Evolutionary conservation across 2,113 vertebrate species (phyloP), one percentile per base, ranked within the genome.

Genomic region (Callipepla squamata): DNA sequence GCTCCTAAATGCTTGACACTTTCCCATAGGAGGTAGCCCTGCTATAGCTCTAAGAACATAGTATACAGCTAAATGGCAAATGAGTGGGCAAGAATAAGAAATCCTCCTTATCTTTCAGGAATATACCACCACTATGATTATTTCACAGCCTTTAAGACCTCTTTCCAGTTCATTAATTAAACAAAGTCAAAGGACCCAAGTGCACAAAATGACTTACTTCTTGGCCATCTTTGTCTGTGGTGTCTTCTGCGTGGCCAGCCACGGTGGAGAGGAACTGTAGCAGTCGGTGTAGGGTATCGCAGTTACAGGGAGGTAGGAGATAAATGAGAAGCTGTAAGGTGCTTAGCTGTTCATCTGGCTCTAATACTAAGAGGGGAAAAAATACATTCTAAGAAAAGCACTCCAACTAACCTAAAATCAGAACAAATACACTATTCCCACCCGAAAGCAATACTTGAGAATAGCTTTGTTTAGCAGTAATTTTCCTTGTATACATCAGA

Each of bases 261-360:
- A 99, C 99, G 7, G 98, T 99, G 93, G 98, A 98, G 94, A 99
- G 98, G 97, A 99, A 98, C 94, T 98, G 98, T 28, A 99, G 98
- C 88, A 99, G 98, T 47, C 98, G 97, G 92, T 99, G 98, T 55
- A 99, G 98, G 11, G 99, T 99, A 97, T 99, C 99, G 42, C 99
- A 99, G 97, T 99, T 99, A 96, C 99, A 99, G 78, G 99, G 98
- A 94, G 99, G 99, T 96, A 99, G 98, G 96, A 99, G 97, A 97
- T 98, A 99, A 90, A 99, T 97, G 95, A 99, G 98, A 85, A 99
- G 98, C 96, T 99, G 98, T 91, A 99, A 97, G 92, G 98, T 97
- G 69, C 95, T 97, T 92, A 98, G 96, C 96, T 98, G 99, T 68
- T 99, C 98, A 93, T 98, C 98, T 51, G 97, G 88, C 76, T 99